Evolutionary conservation across 2,797 vertebrate species (phyloP).

Genomic region (Notolabrus celidotus): DNA sequence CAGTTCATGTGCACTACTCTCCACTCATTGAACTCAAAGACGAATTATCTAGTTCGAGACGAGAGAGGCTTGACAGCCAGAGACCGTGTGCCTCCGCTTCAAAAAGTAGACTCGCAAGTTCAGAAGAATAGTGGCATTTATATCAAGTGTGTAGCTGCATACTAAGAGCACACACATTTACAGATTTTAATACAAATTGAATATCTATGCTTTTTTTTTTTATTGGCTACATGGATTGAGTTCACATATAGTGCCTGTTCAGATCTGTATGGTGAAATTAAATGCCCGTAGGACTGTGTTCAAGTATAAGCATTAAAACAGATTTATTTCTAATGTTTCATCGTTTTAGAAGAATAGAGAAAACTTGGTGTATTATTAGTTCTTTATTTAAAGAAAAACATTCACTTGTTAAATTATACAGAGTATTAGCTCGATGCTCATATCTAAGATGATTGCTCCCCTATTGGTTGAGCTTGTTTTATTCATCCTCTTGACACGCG

Average conservation of each 20-base stretch:
- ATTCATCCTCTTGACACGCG: neutral
- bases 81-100: constrained; percentile 75
- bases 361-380: neutral
- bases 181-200: accelerated
- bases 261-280: constrained; percentile 2
- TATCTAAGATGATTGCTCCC: constrained; percentile 44
- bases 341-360: too few relatives aligned
- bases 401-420: constrained; percentile 13
- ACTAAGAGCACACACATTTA: neutral
- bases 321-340: neutral
- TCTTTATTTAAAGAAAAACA: neutral
- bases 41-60: constrained; percentile 81
- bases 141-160: accelerated
- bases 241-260: neutral
- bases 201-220: neutral
- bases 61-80: constrained; percentile 62
- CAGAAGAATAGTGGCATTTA: neutral
- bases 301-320: neutral
- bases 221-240: neutral
- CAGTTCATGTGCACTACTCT: constrained; percentile 84
- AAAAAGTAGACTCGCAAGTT: constrained; percentile 79
- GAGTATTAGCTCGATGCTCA: constrained; percentile 61
- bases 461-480: constrained; percentile 48
- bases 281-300: neutral
- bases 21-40: constrained; percentile 82